Conservation (phyloP, 2,113 vertebrate species). For the Neolamprologus falcicula region DNA sequence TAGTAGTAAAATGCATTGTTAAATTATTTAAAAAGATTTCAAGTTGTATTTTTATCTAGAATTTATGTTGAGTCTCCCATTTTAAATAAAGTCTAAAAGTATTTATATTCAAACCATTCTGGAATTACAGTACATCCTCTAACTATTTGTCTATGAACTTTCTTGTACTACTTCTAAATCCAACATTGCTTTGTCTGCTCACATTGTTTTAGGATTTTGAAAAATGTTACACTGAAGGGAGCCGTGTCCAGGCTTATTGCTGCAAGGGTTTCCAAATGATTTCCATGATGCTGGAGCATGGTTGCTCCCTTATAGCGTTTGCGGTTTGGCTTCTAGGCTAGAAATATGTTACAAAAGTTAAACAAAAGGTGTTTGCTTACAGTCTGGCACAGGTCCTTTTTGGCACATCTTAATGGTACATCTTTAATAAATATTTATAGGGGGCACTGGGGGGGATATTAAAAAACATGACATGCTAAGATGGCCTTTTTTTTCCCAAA, state of each 20-base stretch:
- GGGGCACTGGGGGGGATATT: slow-evolving; percentile 45
- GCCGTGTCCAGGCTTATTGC: neutral
- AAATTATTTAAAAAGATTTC: neutral
- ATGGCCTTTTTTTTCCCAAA: slow-evolving; percentile 26
- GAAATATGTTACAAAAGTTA: slow-evolving; percentile 64
- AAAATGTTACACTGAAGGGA: neutral
- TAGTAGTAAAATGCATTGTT: neutral
- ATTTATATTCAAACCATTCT: neutral
- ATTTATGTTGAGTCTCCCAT: neutral
- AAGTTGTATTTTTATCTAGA: neutral
- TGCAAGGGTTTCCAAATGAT: neutral
- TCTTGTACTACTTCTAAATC: neutral
- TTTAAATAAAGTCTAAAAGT: neutral
- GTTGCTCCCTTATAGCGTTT: slow-evolving; percentile 10
- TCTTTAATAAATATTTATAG: slow-evolving; percentile 75
- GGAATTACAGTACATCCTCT: neutral
- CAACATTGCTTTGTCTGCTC: neutral
- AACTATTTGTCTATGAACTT: neutral
- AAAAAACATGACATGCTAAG: slow-evolving; percentile 68
- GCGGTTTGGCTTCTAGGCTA: slow-evolving; percentile 37
- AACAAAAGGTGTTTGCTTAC: slow-evolving; percentile 67
- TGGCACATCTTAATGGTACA: slow-evolving; percentile 58
- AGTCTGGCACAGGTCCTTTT: slow-evolving; percentile 23
- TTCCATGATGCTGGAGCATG: slow-evolving; percentile 28
- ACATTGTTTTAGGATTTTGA: neutral